Percentiles rank a stretch among this genome's conserved stretches.
phyloP scores from a whole-genome alignment of 2,113 vertebrate genomes.

The Antechinus flavipes region DNA sequence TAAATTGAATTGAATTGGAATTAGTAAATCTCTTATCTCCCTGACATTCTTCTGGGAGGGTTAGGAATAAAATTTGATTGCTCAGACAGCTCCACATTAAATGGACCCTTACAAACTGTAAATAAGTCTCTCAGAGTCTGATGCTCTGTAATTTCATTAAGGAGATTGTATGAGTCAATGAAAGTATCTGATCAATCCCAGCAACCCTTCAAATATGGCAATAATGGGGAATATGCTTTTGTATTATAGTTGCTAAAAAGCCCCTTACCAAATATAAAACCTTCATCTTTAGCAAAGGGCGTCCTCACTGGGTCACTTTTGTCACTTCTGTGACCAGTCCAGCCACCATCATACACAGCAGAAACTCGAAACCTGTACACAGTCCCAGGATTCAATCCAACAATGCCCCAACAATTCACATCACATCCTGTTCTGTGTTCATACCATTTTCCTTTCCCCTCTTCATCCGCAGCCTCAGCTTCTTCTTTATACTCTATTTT shows the following conservation, averaged over 20 bases:
- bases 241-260: neutral
- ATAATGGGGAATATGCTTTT: too few relatives aligned
- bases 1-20: neutral
- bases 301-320: neutral
- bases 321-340: neutral
- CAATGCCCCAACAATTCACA: neutral
- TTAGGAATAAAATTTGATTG: neutral
- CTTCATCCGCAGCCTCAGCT: accelerated
- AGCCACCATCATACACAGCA: neutral
- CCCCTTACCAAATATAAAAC: neutral
- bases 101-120: too few relatives aligned
- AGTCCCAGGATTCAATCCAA: neutral
- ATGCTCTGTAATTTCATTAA: too few relatives aligned
- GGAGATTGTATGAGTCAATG: too few relatives aligned
- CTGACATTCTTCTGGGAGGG: neutral
- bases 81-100: neutral
- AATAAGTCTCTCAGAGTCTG: too few relatives aligned
- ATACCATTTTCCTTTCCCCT: accelerated
- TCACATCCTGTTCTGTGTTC: neutral
- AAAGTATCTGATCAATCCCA: too few relatives aligned
- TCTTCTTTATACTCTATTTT: slow-evolving; percentile 29
- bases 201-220: too few relatives aligned
- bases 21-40: neutral
- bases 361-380: slow-evolving; percentile 17
- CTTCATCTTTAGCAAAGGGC: neutral